Evolutionary conservation across 2,113 vertebrate genomes (phyloP).

Genomic region (Rafetus swinhoei): DNA sequence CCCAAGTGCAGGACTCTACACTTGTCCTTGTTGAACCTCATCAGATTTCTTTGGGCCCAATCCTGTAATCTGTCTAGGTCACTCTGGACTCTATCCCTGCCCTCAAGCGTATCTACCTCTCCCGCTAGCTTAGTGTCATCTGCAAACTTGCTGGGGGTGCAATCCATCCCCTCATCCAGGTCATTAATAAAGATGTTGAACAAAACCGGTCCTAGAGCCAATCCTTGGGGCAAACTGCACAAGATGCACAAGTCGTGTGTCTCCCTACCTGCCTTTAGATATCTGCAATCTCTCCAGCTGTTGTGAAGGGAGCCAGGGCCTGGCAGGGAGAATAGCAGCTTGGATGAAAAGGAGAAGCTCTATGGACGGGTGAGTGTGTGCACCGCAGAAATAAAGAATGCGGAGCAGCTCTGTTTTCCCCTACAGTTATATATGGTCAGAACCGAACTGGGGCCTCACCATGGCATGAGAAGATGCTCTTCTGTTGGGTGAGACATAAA

Average conservation of each 20-base stretch:
- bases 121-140: too few species aligned
- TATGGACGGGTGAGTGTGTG: not conserved
- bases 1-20: too few species aligned
- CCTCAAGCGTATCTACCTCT: too few species aligned
- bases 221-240: too few species aligned
- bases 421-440: not conserved
- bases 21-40: too few species aligned
- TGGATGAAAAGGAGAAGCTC: fast-evolving
- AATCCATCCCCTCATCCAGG: too few species aligned
- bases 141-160: too few species aligned
- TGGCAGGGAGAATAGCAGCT: not conserved
- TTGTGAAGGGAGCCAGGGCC: not conserved
- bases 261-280: not conserved
- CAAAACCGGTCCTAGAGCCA: too few species aligned
- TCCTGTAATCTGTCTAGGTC: too few species aligned
- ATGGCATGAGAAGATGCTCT: not conserved
- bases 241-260: fast-evolving
- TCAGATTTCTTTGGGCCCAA: too few species aligned
- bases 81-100: too few species aligned
- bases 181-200: too few species aligned
- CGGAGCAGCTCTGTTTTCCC: not conserved
- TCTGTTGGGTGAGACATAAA: not conserved
- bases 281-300: not conserved
- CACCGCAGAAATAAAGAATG: not conserved
- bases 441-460: not conserved